Percentiles rank a stretch among this genome's conserved stretches.
These are phyloP conservation scores for Scomber colias DNA, from an alignment of 2,113 vertebrate genomes.

Conservation along the genomic window DNA sequence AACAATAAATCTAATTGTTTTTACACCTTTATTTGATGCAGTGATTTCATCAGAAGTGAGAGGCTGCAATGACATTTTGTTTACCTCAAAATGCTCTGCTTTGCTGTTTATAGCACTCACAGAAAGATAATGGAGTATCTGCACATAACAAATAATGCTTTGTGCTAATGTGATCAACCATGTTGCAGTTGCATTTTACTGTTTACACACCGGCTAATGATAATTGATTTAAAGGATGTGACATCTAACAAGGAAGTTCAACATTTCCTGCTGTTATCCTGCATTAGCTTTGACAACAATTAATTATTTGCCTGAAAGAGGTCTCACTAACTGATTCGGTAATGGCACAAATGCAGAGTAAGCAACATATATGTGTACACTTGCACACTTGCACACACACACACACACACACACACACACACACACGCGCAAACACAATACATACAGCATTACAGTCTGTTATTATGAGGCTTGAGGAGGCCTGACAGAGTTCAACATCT, in stretches of 20 bases:
- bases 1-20: not conserved
- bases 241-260: constrained; percentile 66
- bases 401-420: not conserved
- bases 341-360: constrained; percentile 3
- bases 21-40: not conserved
- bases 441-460: not conserved
- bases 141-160: not conserved
- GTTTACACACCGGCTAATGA: constrained; percentile 35
- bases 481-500: not conserved
- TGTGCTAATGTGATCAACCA: constrained; percentile 17
- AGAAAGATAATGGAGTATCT: constrained; percentile 4
- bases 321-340: constrained; percentile 10
- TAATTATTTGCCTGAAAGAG: constrained; percentile 35
- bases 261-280: constrained; percentile 59
- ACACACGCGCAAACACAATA: not conserved
- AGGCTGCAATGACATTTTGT: constrained; percentile 13
- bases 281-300: constrained; percentile 53
- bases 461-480: not conserved
- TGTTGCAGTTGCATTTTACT: constrained; percentile 18
- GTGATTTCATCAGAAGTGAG: constrained; percentile 5
- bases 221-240: constrained; percentile 66
- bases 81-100: constrained; percentile 1
- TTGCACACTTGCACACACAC: not conserved
- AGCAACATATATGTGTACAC: not conserved
- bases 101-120: constrained; percentile 23